phyloP scores from a whole-genome alignment of 2,888 invertebrate species.

The Watsonalla cultraria region DNA sequence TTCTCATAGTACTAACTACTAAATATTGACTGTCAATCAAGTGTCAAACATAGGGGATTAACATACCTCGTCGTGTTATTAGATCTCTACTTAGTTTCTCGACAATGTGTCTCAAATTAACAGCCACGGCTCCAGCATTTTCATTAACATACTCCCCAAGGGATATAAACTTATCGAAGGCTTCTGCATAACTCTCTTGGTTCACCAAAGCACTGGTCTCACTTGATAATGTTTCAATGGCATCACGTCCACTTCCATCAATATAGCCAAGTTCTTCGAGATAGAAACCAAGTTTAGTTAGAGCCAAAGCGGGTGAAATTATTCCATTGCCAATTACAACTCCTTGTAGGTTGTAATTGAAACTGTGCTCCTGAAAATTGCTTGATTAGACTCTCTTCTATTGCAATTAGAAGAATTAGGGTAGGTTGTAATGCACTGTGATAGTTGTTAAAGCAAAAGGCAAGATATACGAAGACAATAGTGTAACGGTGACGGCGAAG shows the following conservation, averaged over 20 bases:
- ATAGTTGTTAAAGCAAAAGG: too few species aligned
- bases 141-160: conserved; percentile 79
- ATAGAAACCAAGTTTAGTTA: conserved; percentile 62
- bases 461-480: too few species aligned
- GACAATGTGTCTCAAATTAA: conserved; percentile 79
- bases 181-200: conserved; percentile 68
- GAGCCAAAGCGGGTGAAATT: conserved; percentile 82
- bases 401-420: too few species aligned
- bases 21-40: too few species aligned
- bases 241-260: conserved; percentile 79
- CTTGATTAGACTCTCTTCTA: too few species aligned
- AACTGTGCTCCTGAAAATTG: conserved; percentile 65
- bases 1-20: too few species aligned
- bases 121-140: conserved; percentile 82
- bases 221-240: conserved; percentile 76
- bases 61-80: conserved; percentile 9
- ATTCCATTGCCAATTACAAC: conserved; percentile 90
- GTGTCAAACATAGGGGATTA: neutral
- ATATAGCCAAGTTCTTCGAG: conserved; percentile 80
- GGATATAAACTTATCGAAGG: conserved; percentile 80
- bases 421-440: too few species aligned
- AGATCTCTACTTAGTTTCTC: conserved; percentile 43
- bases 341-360: conserved; percentile 83
- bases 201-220: conserved; percentile 71
- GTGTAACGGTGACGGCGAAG: too few species aligned